Evolutionary conservation across 1,140 invertebrate genomes (phyloP).

Genomic region (Heliothis virescens): DNA sequence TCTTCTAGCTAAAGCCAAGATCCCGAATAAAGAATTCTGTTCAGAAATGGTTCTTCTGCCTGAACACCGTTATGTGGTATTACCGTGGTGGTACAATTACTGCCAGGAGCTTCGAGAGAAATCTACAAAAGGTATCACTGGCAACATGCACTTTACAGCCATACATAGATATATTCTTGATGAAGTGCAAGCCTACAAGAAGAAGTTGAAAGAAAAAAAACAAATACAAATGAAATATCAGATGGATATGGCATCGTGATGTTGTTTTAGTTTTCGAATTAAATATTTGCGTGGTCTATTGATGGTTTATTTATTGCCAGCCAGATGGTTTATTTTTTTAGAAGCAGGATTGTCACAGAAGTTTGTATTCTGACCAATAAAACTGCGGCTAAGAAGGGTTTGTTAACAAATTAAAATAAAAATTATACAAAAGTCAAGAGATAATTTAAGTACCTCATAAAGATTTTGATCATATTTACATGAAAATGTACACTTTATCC

Average conservation of each 20-base stretch:
- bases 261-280: not conserved
- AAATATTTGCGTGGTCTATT: not conserved
- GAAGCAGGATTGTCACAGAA: too few species aligned
- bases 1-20: conserved; percentile 34
- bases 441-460: too few species aligned
- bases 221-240: not conserved
- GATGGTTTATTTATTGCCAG: not conserved
- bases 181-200: conserved; percentile 52
- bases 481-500: too few species aligned
- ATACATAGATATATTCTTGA: conserved; percentile 55
- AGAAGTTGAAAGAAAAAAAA: conserved; percentile 3
- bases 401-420: too few species aligned
- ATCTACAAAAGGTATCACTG: conserved; percentile 15
- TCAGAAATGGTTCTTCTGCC: conserved; percentile 53
- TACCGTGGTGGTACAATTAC: conserved; percentile 71
- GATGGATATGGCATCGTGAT: not conserved
- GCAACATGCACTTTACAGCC: conserved; percentile 8
- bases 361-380: too few species aligned
- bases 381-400: too few species aligned
- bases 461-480: too few species aligned
- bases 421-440: too few species aligned
- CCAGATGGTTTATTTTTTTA: too few species aligned
- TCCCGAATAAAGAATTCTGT: conserved; percentile 67
- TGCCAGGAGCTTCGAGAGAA: conserved; percentile 59
- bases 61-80: conserved; percentile 51